Evolutionary conservation across 2,113 vertebrate genomes (phyloP), one percentile per base, ranked within the genome.

Genomic region (Prietella phreatophila): DNA sequence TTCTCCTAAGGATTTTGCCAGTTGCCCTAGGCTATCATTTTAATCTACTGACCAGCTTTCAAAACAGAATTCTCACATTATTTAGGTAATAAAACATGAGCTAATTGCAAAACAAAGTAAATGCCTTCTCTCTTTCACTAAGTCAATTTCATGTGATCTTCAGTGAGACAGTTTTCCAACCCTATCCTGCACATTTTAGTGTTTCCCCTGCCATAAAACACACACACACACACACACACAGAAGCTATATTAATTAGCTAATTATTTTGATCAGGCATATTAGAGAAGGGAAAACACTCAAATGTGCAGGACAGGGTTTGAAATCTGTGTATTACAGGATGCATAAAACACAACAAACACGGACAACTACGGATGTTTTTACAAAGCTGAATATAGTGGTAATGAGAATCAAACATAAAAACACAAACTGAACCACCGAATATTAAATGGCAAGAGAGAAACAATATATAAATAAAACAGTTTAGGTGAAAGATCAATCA

Each of bases 371-470:
- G 25, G 47, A 22, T 47, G 73, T 47, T 76, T 76, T 76, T 22
- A 58, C 25, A 61, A 78, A 50, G 15, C 73, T 86, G 39, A 79
- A 19, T 53, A 61, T 63, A 6, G 39, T 73, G 33, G 10, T 14
- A 36, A 53, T 39, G 39, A 60, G 4, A 36, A n/a, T 60, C 5
- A 75, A 39, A 76, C 22, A 63, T 25, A 36, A 25, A 30, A 11
- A 61, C 6, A 63, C 0, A 56, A 71, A 25, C 19, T 55, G 19
- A 58, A 39, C n/a, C 50, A 39, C 3, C 33, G n/a, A 85, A 22
- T 75, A 17, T 79, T 50, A 47, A 61, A 30, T 63, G 36, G 17
- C 58, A 86, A 25, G n/a, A 86, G 85, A 86, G 60, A 78, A 85
- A 20, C n/a, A 47, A 53, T 55, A 9, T 33, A 55, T 69, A 58